A percentile compares a stretch with the other conserved stretches of the same genome.
These are phyloP conservation scores for Melanotaenia maccullochi DNA, from an alignment of 2,797 vertebrate genomes.

Conservation along the genomic window DNA sequence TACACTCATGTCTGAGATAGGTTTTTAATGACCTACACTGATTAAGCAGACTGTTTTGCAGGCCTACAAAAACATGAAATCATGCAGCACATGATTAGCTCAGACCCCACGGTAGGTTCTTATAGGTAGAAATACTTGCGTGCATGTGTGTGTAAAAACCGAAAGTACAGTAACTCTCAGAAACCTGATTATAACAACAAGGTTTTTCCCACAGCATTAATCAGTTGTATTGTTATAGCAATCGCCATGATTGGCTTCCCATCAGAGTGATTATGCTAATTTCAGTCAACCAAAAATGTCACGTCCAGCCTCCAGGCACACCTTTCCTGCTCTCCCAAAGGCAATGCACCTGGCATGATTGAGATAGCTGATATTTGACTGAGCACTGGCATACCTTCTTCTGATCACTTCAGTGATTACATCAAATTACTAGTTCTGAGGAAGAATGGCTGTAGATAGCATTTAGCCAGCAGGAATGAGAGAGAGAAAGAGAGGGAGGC, in stretches of 20 bases:
- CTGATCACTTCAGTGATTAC: slow-evolving; percentile 80
- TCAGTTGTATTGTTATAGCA: slow-evolving; percentile 82
- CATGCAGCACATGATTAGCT: slow-evolving; percentile 33
- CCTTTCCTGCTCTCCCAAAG: slow-evolving; percentile 63
- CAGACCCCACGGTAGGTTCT: slow-evolving; percentile 6
- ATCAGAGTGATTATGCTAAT: slow-evolving; percentile 84
- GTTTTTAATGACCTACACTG: slow-evolving; percentile 26
- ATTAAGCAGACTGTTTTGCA: slow-evolving; percentile 10
- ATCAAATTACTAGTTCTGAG: slow-evolving; percentile 80
- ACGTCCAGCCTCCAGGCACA: slow-evolving; percentile 73
- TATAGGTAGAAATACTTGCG: neutral
- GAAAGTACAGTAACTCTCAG: slow-evolving; percentile 70
- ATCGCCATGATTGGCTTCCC: slow-evolving; percentile 78
- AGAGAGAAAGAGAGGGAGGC: slow-evolving; percentile 62
- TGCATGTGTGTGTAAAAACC: slow-evolving; percentile 31
- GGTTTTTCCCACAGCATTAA: slow-evolving; percentile 78
- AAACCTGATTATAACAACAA: slow-evolving; percentile 78
- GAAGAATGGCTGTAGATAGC: slow-evolving; percentile 73
- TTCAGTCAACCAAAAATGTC: slow-evolving; percentile 84
- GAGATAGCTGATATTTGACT: slow-evolving; percentile 80
- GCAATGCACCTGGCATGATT: slow-evolving; percentile 69
- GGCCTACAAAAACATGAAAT: slow-evolving; percentile 3
- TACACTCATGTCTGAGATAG: neutral
- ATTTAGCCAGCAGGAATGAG: slow-evolving; percentile 74
- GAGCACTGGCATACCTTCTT: slow-evolving; percentile 72